phyloP scores from a whole-genome alignment of 2,888 invertebrate species.

The Heliconius erato region DNA sequence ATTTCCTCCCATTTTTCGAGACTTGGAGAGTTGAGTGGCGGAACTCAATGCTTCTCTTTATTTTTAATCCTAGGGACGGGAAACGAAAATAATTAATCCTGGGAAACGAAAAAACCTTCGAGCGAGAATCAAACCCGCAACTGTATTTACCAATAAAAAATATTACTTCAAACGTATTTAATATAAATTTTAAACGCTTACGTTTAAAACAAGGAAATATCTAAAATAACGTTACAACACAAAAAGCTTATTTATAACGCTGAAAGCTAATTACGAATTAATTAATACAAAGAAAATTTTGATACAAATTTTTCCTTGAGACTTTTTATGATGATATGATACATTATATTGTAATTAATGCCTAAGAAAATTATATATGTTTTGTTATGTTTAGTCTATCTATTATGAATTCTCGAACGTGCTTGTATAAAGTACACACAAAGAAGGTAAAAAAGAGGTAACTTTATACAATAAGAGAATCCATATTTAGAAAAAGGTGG shows the following conservation, averaged over 20 bases:
- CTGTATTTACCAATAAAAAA: background rate
- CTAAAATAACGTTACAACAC: background rate
- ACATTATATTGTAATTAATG: background rate
- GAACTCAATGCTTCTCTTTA: background rate
- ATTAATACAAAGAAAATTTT: background rate
- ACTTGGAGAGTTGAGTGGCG: no score
- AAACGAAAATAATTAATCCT: background rate
- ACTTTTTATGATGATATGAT: background rate
- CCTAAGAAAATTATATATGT: background rate
- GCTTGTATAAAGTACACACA: no score
- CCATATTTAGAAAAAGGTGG: no score
- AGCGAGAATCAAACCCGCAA: background rate
- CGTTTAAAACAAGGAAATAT: background rate
- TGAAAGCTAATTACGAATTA: conserved; percentile 10
- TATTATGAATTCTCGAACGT: background rate
- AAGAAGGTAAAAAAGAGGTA: no score
- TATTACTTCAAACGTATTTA: no score
- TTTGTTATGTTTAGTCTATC: background rate
- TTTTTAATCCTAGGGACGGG: background rate
- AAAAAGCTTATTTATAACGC: background rate
- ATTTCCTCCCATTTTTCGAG: no score
- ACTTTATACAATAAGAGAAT: no score
- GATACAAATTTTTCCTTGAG: background rate
- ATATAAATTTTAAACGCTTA: background rate
- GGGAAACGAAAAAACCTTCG: no score